Evolutionary conservation across 1,140 invertebrate genomes (phyloP), one percentile per base, ranked within the genome.

Genomic region (Helicoverpa zea): DNA sequence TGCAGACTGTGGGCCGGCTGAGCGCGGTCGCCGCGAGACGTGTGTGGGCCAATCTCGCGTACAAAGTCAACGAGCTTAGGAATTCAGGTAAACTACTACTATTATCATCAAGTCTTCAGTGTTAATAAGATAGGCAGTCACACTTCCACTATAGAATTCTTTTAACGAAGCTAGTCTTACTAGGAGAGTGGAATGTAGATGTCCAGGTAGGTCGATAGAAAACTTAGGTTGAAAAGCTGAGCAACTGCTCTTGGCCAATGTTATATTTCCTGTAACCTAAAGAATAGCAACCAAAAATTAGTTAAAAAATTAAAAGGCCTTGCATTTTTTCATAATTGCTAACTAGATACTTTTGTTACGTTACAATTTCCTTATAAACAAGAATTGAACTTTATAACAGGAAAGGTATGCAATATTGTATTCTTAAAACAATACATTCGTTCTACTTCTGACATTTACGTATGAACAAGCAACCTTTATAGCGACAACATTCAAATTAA

Each of bases 21-120:
- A 97, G 97, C 54, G 96, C 97, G 81, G 97, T 97, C 92, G 96
- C 97, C 23, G 96, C 96, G 47, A 95, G 96, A 51, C 95, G 97
- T 52, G 96, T 97, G 54, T 97, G 97, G 95, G 89, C 95, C 78
- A 96, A 96, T 89, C 95, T 97, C 63, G 94, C 96, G 35, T 87
- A 91, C 72, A 96, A 96, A 82, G 92, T 97, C 87, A 95, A 95
- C 79, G 95, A 95, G 30, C 90, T 97, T 5, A 95, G 91, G 56
- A 84, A 83, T 29, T 87, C 85, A 63, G 92, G 93, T 94, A 63
- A 84, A 81, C 68, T 47, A 7, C 1, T 7, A 43, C 0, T 2
- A n/a, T 35, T 5, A 30, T 64, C 5, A 43, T 43, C 0, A 43
- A 13, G 13, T 14, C 0, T 5, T 63, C 13, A 1, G 7, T 30